Evolutionary conservation across 1,140 invertebrate species (phyloP).

Genomic region (Leguminivora glycinivorella): DNA sequence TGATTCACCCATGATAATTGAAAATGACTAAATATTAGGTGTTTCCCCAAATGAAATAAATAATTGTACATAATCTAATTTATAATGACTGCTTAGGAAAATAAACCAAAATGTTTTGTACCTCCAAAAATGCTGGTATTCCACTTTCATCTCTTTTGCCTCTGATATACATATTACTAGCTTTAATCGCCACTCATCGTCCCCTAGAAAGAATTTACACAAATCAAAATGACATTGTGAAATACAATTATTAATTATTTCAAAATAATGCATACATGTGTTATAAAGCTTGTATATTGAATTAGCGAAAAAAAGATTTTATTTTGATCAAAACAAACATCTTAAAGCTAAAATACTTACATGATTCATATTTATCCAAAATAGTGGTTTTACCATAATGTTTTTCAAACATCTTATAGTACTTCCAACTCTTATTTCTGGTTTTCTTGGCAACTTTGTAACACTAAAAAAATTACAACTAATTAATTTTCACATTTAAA

Average conservation of each 20-base stretch:
- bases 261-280: too few relatives aligned
- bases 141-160: constrained; percentile 55
- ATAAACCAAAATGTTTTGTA: constrained; percentile 33
- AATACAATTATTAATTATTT: too few relatives aligned
- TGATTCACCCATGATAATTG: too few relatives aligned
- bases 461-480: constrained; percentile 49
- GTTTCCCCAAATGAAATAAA: too few relatives aligned
- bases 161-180: constrained; percentile 60
- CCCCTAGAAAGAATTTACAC: constrained; percentile 53
- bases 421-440: constrained; percentile 65
- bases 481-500: constrained; percentile 17
- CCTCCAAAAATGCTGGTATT: constrained; percentile 64
- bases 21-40: too few relatives aligned
- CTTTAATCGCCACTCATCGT: constrained; percentile 67
- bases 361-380: constrained; percentile 71
- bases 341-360: constrained; percentile 49
- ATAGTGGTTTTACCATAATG: constrained; percentile 62
- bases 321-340: background rate
- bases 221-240: background rate
- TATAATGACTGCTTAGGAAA: too few relatives aligned
- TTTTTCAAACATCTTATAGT: constrained; percentile 69
- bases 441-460: constrained; percentile 67
- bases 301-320: background rate
- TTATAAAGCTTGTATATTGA: too few relatives aligned
- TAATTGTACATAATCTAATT: too few relatives aligned